phyloP scores from a whole-genome alignment of 2,113 vertebrate species.

The Seriola rivoliana region DNA sequence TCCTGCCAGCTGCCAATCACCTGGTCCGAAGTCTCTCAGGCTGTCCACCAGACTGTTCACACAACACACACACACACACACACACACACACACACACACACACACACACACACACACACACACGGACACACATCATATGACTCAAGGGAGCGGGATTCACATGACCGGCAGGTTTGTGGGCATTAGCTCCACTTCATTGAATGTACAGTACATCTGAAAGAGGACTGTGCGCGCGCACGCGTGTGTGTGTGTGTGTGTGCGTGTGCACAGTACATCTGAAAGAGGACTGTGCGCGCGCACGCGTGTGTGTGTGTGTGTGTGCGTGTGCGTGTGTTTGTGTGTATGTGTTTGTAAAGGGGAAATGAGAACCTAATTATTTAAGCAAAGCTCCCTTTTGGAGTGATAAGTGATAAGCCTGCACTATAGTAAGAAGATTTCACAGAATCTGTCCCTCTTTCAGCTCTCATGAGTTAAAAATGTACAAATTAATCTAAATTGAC shows the following conservation, averaged over 20 bases:
- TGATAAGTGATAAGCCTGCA: background rate
- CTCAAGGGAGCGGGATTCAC: conserved; percentile 60
- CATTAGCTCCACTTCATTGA: conserved; percentile 64
- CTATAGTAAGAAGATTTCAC: background rate
- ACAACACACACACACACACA: conserved; percentile 19
- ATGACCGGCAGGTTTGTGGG: conserved; percentile 68
- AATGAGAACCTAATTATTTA: conserved; percentile 15
- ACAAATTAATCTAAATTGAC: background rate
- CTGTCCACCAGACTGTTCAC: conserved; percentile 90
- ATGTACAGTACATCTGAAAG: conserved; percentile 36
- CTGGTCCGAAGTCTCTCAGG: conserved; percentile 90
- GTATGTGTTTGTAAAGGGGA: conserved; percentile 10
- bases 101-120: conserved; percentile 7
- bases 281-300: too few species aligned
- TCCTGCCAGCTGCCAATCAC: conserved; percentile 93
- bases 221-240: background rate
- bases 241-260: too few species aligned
- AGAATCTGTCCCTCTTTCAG: background rate
- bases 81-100: conserved; percentile 52
- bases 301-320: conserved; percentile 27
- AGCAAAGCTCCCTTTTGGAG: background rate
- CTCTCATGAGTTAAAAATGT: background rate
- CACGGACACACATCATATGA: conserved; percentile 61
- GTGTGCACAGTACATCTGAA: too few species aligned
- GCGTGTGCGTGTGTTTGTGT: conserved; percentile 5